Conservation (phyloP, 1,140 invertebrate species). For the Drosophila orena region DNA sequence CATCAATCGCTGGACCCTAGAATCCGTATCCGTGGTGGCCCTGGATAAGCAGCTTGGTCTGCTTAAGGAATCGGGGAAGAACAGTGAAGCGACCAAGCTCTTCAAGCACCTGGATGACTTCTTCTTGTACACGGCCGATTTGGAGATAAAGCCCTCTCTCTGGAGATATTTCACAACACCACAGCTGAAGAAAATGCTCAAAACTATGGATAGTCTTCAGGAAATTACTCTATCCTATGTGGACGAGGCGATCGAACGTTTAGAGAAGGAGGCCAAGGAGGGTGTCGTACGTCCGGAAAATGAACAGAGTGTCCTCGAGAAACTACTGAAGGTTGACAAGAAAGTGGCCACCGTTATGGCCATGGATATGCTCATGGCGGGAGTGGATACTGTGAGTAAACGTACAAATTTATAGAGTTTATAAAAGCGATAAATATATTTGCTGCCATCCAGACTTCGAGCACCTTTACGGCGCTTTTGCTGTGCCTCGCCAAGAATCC, state of each 20-base stretch:
- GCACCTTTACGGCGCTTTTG: slow-evolving; percentile 38
- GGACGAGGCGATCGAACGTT: slow-evolving; percentile 60
- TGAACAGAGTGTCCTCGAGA: slow-evolving; percentile 81
- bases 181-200: slow-evolving; percentile 86
- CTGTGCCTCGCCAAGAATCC: slow-evolving; percentile 88
- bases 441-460: slow-evolving; percentile 47
- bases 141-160: slow-evolving; percentile 88
- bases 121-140: slow-evolving; percentile 85
- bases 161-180: slow-evolving; percentile 88
- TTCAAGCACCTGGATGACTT: slow-evolving; percentile 85
- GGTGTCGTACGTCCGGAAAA: slow-evolving; percentile 46
- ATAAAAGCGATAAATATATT: no score
- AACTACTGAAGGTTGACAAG: slow-evolving; percentile 85
- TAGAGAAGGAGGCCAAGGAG: slow-evolving; percentile 52
- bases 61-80: slow-evolving; percentile 59
- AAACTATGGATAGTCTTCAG: slow-evolving; percentile 69
- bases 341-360: slow-evolving; percentile 85
- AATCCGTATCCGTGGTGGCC: slow-evolving; percentile 89
- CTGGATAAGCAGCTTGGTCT: slow-evolving; percentile 85
- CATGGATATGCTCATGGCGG: slow-evolving; percentile 84
- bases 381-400: slow-evolving; percentile 77
- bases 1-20: slow-evolving; percentile 89
- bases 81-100: slow-evolving; percentile 33
- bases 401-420: no score
- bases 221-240: slow-evolving; percentile 54